Base-by-base conservation (phyloP, 1,140 invertebrate species). In the Drosophila fuyamai region DNA sequence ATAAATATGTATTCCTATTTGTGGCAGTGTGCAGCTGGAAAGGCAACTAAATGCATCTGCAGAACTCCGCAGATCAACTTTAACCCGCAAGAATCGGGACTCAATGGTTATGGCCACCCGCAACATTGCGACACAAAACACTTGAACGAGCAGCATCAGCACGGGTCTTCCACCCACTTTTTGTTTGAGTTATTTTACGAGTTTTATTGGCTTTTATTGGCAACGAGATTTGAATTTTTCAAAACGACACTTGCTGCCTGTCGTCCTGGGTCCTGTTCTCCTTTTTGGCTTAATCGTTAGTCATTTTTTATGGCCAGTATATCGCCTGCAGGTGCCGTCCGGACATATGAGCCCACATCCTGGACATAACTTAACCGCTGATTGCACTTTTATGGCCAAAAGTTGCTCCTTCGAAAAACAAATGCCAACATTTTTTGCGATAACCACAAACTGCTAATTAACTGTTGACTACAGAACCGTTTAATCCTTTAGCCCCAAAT, bases 191-290 rank as follows among this genome's bases (percentile, higher is more conserved):
- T 88, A 88, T 88, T 88, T 88, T 88, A 89, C 76, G 84, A 89
- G 77, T 89, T 86, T 90, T 91, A 91, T 91, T 91, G 90, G 82
- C 90, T 91, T 91, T 91, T 91, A 91, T 91, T 91, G 90, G 84
- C 90, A 89, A 83, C 82, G 90, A 86, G 84, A 91, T 91, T 91
- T 91, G 90, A 90, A 82, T 90, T 83, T 91, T 89, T 88, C 84
- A 88, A 80, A 88, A 79, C 84, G 83, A 88, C 83, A 88, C 83
- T 88, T 76, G 75, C 71, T 50, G 54, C 35, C 41, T 59, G 65
- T 60, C 43, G 65, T 58, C 41, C 16, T 46, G 23, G 50, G 35
- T 23, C 55, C 43, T 54, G 51, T 18, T 13, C 36, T 66, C 23
- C 47, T 48, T 48, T 70, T 41, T 38, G 53, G 68, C 66, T 66